Base-by-base conservation (phyloP, 1,140 invertebrate species). In the Paramacrobiotus metropolitanus region DNA sequence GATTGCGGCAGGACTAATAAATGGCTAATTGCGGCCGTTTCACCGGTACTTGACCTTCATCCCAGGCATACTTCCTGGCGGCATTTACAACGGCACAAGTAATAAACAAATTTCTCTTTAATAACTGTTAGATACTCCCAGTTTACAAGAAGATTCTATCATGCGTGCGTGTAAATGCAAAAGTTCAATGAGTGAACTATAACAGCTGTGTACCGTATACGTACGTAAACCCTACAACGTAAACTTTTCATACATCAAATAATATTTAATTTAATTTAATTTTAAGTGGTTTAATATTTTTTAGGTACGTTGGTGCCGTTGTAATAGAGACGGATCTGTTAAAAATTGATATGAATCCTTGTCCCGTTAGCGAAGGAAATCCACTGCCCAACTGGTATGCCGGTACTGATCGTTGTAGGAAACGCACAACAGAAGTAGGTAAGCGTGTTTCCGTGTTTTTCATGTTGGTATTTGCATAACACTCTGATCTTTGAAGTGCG, bases 271-370 rank as follows among this genome's bases (percentile, higher is more conserved):
- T n/a, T n/a, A n/a, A n/a, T n/a, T n/a, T n/a, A n/a, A n/a, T n/a
- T n/a, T n/a, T n/a, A n/a, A n/a, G n/a, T n/a, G n/a, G n/a, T n/a
- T n/a, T n/a, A n/a, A n/a, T n/a, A 62, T 70, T 74, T 64, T 65
- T 31, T 64, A 92, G 88, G 65, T 93, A 94, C 70, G 91, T 91
- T 1, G 92, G 86, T 29, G 83, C 85, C 59, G 80, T 86, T 0
- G 87, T 94, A 0, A 79, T 94, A 70, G 91, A 96, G 79, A 86
- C 94, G 79, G 92, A 98, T 70, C 92, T 90, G 77, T 89, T 96
- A 65, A 78, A 91, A 68, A 87, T 96, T 74, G 92, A 97, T 72
- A 91, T 96, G 71, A 96, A 97, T 76, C 92, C 94, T 68, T 98
- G 92, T 80, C 88, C 90, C 0, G 75, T 75, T 63, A 84, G 87